Conservation (phyloP, 2,113 vertebrate genomes). For the Eurystomus gularis region DNA sequence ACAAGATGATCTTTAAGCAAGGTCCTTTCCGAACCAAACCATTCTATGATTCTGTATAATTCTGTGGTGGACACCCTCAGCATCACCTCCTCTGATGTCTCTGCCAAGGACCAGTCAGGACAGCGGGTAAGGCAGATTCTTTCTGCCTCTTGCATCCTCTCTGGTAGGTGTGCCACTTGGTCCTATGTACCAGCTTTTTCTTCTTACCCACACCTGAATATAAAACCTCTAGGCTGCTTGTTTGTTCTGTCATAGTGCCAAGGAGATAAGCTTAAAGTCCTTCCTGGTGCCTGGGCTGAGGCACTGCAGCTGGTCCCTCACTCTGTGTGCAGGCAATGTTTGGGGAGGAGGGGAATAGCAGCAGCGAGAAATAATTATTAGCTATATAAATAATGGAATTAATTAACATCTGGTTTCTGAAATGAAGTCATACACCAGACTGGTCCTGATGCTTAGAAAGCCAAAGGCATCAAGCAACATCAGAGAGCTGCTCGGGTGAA, state of each 20-base stretch:
- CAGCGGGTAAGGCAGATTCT: accelerated
- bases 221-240: neutral
- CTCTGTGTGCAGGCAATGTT: neutral
- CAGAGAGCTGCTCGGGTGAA: neutral
- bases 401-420: slow-evolving; percentile 9
- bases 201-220: neutral
- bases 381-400: slow-evolving; percentile 28
- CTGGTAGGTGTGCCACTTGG: neutral
- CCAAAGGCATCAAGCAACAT: neutral
- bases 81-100: accelerated
- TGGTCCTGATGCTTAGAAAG: neutral
- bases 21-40: neutral
- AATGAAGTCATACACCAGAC: neutral
- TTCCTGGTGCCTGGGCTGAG: neutral
- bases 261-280: neutral
- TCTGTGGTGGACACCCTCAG: neutral
- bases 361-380: slow-evolving; percentile 20
- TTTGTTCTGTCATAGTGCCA: neutral
- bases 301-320: neutral
- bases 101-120: neutral
- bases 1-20: neutral
- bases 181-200: neutral
- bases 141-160: neutral
- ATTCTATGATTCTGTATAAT: neutral
- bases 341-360: neutral